Conservation (phyloP, 2,113 vertebrate species). For the Australoheros scitulus region DNA sequence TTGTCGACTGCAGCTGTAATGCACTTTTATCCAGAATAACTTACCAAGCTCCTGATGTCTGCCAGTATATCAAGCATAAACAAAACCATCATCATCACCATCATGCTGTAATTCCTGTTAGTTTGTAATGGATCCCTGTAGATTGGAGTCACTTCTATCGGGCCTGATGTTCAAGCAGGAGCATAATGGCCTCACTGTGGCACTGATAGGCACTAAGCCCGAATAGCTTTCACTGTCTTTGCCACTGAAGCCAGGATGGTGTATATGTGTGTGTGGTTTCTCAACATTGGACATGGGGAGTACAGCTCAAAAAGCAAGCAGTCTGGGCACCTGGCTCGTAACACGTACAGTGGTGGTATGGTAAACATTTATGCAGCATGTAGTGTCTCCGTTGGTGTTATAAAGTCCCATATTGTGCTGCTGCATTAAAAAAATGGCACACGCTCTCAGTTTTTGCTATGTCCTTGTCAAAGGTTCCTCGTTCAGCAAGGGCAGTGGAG, state of each 20-base stretch:
- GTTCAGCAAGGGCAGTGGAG: constrained; percentile 42
- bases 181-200: constrained; percentile 65
- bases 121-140: constrained; percentile 18
- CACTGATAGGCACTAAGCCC: constrained; percentile 57
- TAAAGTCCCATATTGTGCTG: constrained; percentile 27
- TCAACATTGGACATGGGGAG: constrained; percentile 44
- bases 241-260: neutral
- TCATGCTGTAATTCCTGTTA: constrained; percentile 13
- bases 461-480: constrained; percentile 53
- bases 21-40: constrained; percentile 4
- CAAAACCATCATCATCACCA: constrained; percentile 3
- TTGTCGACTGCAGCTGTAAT: neutral
- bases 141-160: neutral
- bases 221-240: constrained; percentile 38
- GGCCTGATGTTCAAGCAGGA: constrained; percentile 19
- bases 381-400: constrained; percentile 32
- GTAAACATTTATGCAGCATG: constrained; percentile 44
- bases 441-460: constrained; percentile 5
- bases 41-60: neutral
- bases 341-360: constrained; percentile 40
- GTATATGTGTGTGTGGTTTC: constrained; percentile 41
- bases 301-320: constrained; percentile 22
- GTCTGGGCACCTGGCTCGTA: constrained; percentile 22
- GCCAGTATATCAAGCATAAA: neutral
- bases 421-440: constrained; percentile 48